Evolutionary conservation across 2,113 vertebrate genomes (phyloP).

Genomic region (Ellobius talpinus): DNA sequence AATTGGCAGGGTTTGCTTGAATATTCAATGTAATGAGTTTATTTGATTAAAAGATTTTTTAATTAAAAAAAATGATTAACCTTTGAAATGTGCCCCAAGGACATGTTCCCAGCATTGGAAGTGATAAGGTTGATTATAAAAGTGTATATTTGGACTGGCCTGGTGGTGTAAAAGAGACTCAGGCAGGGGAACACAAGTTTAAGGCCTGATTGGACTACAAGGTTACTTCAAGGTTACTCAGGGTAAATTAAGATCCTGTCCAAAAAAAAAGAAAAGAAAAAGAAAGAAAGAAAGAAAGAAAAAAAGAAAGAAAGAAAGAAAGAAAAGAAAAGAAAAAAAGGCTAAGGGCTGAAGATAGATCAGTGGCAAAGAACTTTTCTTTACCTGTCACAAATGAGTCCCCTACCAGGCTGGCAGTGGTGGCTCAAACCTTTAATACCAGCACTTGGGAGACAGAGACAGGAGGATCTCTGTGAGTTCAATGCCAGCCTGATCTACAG

Average conservation of each 20-base stretch:
- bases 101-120: not conserved
- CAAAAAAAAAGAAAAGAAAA: accelerated
- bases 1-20: not conserved
- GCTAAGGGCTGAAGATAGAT: not conserved
- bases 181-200: not conserved
- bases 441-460: not conserved
- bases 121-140: not conserved
- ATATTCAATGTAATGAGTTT: not conserved
- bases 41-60: slow-evolving; percentile 46
- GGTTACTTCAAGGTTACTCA: not conserved
- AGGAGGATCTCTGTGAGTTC: not conserved
- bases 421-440: not conserved
- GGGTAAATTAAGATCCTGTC: not conserved
- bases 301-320: too few relatives aligned
- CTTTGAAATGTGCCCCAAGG: slow-evolving; percentile 29
- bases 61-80: slow-evolving; percentile 4
- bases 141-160: not conserved
- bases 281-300: accelerated
- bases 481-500: not conserved
- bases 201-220: not conserved
- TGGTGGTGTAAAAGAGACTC: not conserved
- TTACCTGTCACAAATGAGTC: not conserved
- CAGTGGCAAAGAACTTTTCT: not conserved
- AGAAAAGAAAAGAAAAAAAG: too few relatives aligned
- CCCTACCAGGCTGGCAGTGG: not conserved